Base-by-base conservation (phyloP, 2,113 vertebrate genomes). In the Laterallus jamaicensis region DNA sequence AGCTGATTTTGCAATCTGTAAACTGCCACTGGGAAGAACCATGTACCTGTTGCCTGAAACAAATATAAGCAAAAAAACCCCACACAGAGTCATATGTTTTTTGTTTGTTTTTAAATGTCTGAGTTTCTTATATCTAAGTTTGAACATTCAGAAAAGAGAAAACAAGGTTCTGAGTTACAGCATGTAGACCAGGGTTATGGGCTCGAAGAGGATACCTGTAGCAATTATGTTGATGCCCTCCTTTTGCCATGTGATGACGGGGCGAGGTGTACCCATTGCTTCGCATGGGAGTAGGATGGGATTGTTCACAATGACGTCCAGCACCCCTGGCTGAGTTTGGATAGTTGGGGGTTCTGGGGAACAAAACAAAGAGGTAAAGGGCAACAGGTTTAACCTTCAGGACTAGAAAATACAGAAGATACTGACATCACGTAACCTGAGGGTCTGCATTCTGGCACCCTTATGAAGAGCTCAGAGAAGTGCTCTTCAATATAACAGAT, bases 221-320 rank as follows among this genome's bases (percentile, higher is more conserved):
- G 98, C 98, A 79, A 97, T 89, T 83, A 99, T 95, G 88, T 96
- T 99, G 96, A 99, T 98, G 95, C 99, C 99, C 97, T 99, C 99
- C 93, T 99, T 99, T 95, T 99, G 99, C 99, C 99, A 99, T 2
- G 97, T 98, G 86, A 99, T 98, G 59, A 99, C 93, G 1, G 99
- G 99, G 31, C 50, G 98, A 62, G 99, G 99, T 7, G 98, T 98
- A n/a, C 99, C 99, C 3, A 84, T 97, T 6, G 98, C 98, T 55
- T 98, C 98, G 95, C 99, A 99, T 1, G 99, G 99, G 67, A 99
- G 97, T 32, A 98, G 96, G 90, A 99, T 35, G 25, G 98, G 97
- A 84, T 98, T 99, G 96, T 99, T 98, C 55, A 99, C 92, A 28
- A 99, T 98, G 93, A 99, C 99, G 4, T 99, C 99, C 95, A 99